Percentiles rank a stretch among this genome's conserved stretches.
These are phyloP conservation scores for Clarias pachynema DNA, from an alignment of 2,797 vertebrate genomes.

Conservation along the genomic window DNA sequence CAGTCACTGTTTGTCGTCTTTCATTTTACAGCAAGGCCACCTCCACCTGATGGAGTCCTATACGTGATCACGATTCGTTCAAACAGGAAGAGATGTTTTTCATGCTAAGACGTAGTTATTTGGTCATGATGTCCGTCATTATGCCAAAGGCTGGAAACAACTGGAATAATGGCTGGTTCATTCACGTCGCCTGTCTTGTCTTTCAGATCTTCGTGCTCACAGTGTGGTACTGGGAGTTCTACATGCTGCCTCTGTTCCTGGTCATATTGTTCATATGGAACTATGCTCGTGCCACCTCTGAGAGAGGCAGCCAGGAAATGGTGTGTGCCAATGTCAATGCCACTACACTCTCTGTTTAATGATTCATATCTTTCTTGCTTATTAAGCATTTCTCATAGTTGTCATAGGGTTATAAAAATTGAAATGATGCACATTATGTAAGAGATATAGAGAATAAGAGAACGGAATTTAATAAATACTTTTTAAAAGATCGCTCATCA, in stretches of 20 bases:
- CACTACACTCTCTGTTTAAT: background rate
- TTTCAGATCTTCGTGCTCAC: conserved; percentile 87
- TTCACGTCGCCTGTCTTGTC: conserved; percentile 40
- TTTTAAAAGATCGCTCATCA: no score
- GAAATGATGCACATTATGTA: background rate
- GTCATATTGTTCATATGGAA: conserved; percentile 88
- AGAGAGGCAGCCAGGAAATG: conserved; percentile 80
- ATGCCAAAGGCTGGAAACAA: background rate
- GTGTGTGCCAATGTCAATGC: conserved; percentile 70
- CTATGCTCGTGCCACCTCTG: conserved; percentile 78
- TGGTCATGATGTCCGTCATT: conserved; percentile 18
- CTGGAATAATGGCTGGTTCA: background rate
- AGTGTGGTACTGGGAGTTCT: conserved; percentile 92
- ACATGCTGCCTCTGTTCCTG: conserved; percentile 90
- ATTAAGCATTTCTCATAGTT: background rate
- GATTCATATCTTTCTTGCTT: background rate
- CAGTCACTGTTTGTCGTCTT: conserved; percentile 26
- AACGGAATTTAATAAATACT: background rate
- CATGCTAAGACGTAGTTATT: background rate
- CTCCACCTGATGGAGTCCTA: background rate
- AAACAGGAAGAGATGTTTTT: background rate
- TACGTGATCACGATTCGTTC: background rate
- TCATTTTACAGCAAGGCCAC: conserved; percentile 13
- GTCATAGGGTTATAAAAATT: background rate
- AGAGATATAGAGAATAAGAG: background rate